These are phyloP conservation scores for Delphinapterus leucas DNA, from an alignment of 2,113 vertebrate genomes.

Conservation along the genomic window DNA sequence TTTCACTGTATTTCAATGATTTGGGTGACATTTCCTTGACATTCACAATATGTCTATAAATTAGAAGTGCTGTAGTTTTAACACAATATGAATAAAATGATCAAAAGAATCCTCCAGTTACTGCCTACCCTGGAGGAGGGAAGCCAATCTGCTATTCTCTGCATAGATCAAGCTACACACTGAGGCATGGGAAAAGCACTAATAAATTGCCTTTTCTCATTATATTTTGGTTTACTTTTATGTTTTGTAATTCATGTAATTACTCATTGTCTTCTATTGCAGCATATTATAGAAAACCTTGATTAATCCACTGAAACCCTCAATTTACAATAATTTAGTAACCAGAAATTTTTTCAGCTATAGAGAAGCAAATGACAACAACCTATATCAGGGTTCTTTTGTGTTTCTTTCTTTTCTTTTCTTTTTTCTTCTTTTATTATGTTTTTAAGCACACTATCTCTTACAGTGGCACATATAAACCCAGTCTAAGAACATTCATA, in stretches of 20 bases:
- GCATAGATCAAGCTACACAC: neutral
- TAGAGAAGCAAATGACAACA: neutral
- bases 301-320: constrained; percentile 63
- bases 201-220: constrained; percentile 64
- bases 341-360: constrained; percentile 60
- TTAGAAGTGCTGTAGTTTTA: constrained; percentile 71
- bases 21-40: constrained; percentile 76
- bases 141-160: constrained; percentile 50
- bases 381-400: neutral
- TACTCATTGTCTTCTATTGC: constrained; percentile 54
- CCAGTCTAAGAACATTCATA: neutral
- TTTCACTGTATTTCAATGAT: constrained; percentile 72
- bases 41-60: constrained; percentile 76
- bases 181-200: neutral
- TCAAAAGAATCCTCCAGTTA: constrained; percentile 66
- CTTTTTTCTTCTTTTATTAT: neutral
- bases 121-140: constrained; percentile 22
- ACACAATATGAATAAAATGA: constrained; percentile 74
- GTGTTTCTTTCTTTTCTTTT: neutral
- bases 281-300: constrained; percentile 48
- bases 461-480: constrained; percentile 1
- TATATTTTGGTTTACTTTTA: constrained; percentile 54
- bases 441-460: neutral
- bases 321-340: constrained; percentile 55
- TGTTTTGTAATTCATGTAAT: constrained; percentile 58